Evolutionary conservation across 1,140 invertebrate species (phyloP), one percentile per base, ranked within the genome.

Genomic region (Papilio xuthus): DNA sequence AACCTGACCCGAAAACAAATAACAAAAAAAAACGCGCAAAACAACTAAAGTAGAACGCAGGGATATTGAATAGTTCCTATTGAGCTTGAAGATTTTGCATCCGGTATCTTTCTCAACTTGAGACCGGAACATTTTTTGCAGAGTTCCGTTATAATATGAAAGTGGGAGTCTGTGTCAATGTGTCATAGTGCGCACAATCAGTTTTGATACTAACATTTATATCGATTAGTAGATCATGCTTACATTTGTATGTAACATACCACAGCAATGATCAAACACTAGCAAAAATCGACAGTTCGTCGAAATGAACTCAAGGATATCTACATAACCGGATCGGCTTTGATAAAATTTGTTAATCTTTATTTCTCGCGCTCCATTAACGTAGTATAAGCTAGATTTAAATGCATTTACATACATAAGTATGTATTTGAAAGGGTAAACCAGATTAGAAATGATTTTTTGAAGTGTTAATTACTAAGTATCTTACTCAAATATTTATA

Each of bases 141-240:
- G 72, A 78, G 70, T 67, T 69, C 84, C 87, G 84, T 88, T 85
- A 87, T 74, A 69, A 81, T 74, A 85, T 85, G 87, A 91, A 87
- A 88, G 83, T 87, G 78, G 81, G 86, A 86, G 85, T 86, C 47
- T 79, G 80, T 81, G 80, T 83, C 83, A 82, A 80, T 84, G 78
- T 84, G 83, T 80, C 77, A 84, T 75, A 69, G 78, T 76, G 80
- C 81, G 83, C 80, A 83, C 80, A 78, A 79, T 78, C 78, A 75
- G 63, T 77, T 75, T 73, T 44, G 60, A 71, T 79, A 42, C 26
- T 10, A 63, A 26, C 26, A 15, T 63, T 63, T 12, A 60, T 13
- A 60, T 4, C 12, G 23, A 63, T 63, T 63, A 63, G 1, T 13
- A 28, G 53, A 26, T 63, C 60, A 63, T 63, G 60, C 18, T 44